phyloP scores from a whole-genome alignment of 2,797 vertebrate species.

The Phyllotis vaccarum region DNA sequence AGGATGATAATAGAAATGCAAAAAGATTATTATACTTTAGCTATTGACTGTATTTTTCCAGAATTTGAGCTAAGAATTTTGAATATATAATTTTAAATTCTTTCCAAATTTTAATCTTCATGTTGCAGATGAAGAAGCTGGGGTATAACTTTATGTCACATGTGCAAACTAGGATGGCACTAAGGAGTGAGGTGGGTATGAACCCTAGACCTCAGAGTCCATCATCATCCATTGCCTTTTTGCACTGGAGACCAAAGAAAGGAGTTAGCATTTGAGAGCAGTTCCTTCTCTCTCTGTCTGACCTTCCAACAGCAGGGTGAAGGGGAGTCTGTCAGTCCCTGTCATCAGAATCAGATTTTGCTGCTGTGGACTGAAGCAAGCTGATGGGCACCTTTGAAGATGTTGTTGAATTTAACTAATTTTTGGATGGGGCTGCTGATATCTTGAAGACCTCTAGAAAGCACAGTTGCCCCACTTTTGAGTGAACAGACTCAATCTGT shows the following conservation, averaged over 20 bases:
- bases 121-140: constrained; percentile 11
- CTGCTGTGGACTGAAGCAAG: background rate
- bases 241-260: background rate
- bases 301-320: background rate
- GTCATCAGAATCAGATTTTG: background rate
- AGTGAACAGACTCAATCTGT: background rate
- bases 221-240: background rate
- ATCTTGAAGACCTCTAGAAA: background rate
- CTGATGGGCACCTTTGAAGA: background rate
- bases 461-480: background rate
- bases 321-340: background rate
- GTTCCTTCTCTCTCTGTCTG: background rate
- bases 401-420: background rate
- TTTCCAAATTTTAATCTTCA: background rate
- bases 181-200: background rate
- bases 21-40: background rate
- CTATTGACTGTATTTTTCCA: background rate
- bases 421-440: background rate
- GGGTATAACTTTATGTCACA: background rate
- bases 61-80: background rate
- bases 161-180: background rate
- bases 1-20: background rate
- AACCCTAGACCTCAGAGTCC: background rate
- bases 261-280: background rate
- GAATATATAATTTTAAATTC: constrained; percentile 11